Evolutionary conservation across 2,888 invertebrate genomes (phyloP).

Genomic region (Scaeva pyrastri): DNA sequence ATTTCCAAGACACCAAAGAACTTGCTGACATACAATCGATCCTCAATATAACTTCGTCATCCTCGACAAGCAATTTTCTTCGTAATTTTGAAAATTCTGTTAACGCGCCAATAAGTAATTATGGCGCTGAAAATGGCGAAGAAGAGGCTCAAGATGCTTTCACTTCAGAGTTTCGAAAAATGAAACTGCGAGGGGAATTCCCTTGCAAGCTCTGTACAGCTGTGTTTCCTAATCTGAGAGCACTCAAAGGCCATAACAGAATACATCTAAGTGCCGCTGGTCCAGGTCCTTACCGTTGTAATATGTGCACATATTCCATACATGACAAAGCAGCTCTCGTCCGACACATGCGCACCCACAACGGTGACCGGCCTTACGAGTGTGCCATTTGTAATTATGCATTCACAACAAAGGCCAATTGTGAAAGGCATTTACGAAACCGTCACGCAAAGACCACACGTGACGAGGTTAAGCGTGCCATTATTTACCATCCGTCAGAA

Average conservation of each 20-base stretch:
- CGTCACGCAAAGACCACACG: constrained; percentile 93
- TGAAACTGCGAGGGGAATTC: constrained; percentile 95
- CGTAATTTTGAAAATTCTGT: constrained; percentile 86
- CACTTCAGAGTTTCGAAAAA: constrained; percentile 93
- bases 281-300: constrained; percentile 94
- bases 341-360: constrained; percentile 96
- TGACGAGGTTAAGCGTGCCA: constrained; percentile 94
- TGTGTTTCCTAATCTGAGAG: constrained; percentile 94
- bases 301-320: constrained; percentile 95
- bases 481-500: constrained; percentile 94
- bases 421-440: constrained; percentile 96
- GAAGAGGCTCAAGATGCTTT: constrained; percentile 93
- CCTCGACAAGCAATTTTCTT: constrained; percentile 86
- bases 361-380: constrained; percentile 97
- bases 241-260: constrained; percentile 95
- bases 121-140: constrained; percentile 84
- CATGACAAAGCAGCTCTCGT: constrained; percentile 95
- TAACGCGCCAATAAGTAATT: constrained; percentile 83
- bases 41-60: constrained; percentile 89
- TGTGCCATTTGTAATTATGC: constrained; percentile 98
- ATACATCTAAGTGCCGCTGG: constrained; percentile 92
- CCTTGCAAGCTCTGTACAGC: constrained; percentile 95
- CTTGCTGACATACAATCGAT: constrained; percentile 94
- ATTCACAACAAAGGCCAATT: constrained; percentile 98
- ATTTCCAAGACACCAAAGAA: constrained; percentile 88